Conservation (phyloP, 2,888 invertebrate genomes). For the Hipparchia sbordonii region DNA sequence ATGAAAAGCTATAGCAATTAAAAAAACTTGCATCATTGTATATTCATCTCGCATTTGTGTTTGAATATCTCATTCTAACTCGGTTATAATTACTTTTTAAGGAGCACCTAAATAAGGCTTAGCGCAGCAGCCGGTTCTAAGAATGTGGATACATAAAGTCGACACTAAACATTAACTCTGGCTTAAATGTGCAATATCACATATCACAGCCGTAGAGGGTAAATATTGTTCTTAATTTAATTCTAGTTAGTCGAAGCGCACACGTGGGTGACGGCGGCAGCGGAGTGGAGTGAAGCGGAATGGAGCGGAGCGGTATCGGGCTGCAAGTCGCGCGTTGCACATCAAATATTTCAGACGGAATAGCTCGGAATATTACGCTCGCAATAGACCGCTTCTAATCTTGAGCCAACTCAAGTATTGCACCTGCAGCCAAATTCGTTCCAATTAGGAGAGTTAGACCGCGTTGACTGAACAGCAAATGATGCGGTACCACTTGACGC, state of each 20-base stretch:
- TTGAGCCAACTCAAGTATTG: conserved; percentile 80
- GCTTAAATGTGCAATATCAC: conserved; percentile 78
- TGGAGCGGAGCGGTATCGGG: conserved; percentile 50
- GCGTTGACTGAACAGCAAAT: conserved; percentile 80
- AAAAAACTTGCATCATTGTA: conserved; percentile 48
- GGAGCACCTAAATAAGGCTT: conserved; percentile 48
- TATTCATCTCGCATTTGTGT: conserved; percentile 18
- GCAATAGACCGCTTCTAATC: conserved; percentile 79
- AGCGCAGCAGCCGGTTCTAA: conserved; percentile 36
- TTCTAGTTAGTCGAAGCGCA: conserved; percentile 68
- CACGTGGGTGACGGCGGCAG: conserved; percentile 61
- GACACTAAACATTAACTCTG: conserved; percentile 71
- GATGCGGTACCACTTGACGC: conserved; percentile 79
- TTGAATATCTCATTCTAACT: conserved; percentile 2
- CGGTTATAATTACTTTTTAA: conserved; percentile 42
- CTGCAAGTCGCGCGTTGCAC: conserved; percentile 74
- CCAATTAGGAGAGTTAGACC: conserved; percentile 81
- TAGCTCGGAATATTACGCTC: conserved; percentile 72
- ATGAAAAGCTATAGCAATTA: conserved; percentile 64
- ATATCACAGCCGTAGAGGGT: conserved; percentile 73
- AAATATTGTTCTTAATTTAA: conserved; percentile 83
- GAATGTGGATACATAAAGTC: conserved; percentile 71
- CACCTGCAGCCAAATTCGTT: conserved; percentile 83
- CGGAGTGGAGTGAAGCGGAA: conserved; percentile 23
- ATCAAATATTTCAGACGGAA: conserved; percentile 77